phyloP scores from a whole-genome alignment of 2,888 invertebrate species.

The Lycaena phlaeas region DNA sequence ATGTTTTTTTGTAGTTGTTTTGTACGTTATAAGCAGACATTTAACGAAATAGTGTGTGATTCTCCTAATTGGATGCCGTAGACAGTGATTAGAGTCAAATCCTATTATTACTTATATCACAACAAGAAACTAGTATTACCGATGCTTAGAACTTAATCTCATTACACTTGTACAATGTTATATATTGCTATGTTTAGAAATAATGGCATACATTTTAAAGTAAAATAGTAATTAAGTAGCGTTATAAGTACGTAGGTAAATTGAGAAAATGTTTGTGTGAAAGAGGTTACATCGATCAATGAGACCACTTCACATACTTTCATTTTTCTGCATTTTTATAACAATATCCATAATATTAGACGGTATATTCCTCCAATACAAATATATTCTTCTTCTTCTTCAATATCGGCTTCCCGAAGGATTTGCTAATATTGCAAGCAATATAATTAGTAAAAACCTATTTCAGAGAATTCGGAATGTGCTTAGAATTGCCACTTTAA shows the following conservation, averaged over 20 bases:
- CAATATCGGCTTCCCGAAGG: too few species aligned
- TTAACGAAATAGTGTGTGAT: not conserved
- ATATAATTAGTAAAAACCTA: too few species aligned
- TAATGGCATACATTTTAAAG: too few species aligned
- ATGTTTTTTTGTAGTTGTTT: not conserved
- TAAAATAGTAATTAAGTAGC: not conserved
- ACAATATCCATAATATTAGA: too few species aligned
- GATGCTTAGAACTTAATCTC: not conserved
- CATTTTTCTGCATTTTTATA: too few species aligned
- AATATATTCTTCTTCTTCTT: too few species aligned
- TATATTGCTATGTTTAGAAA: not conserved
- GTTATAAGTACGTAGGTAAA: too few species aligned
- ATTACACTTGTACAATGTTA: not conserved
- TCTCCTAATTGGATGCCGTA: not conserved
- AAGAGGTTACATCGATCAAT: not conserved
- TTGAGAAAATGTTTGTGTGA: constrained; percentile 3
- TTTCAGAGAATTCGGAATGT: too few species aligned
- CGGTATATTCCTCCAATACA: too few species aligned
- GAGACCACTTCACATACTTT: not conserved
- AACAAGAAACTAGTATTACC: not conserved
- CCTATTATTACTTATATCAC: not conserved
- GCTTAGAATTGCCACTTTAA: too few species aligned
- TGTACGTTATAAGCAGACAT: not conserved
- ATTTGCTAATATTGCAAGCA: too few species aligned
- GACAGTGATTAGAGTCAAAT: not conserved